Conservation (phyloP, 2,797 vertebrate species). For the Lagorchestes hirsutus region DNA sequence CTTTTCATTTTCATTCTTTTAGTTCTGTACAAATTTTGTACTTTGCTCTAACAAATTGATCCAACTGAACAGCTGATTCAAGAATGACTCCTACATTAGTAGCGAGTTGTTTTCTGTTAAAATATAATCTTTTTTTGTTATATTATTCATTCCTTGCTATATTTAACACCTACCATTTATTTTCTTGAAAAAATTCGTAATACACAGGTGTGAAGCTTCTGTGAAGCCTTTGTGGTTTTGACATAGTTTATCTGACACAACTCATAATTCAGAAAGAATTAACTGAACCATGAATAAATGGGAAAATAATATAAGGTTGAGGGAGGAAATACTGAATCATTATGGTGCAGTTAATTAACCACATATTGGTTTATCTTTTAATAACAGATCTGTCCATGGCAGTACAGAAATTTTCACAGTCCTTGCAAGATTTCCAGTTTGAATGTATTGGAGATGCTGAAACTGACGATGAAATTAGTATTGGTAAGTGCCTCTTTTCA, state of each 20-base stretch:
- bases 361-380: slow-evolving; percentile 54
- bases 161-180: not conserved
- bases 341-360: not conserved
- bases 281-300: not conserved
- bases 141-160: not conserved
- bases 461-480: slow-evolving; percentile 98
- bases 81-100: not conserved
- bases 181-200: not conserved
- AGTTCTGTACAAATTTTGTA: not conserved
- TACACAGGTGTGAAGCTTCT: not conserved
- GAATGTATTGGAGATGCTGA: slow-evolving; percentile 98
- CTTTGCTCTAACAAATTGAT: not conserved
- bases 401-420: slow-evolving; percentile 97
- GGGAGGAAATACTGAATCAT: slow-evolving; percentile 5
- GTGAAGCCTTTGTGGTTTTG: not conserved
- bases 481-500: slow-evolving; percentile 88
- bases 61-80: not conserved
- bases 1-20: not conserved
- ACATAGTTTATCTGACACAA: not conserved
- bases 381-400: slow-evolving; percentile 95
- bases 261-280: not conserved
- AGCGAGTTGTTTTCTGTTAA: not conserved
- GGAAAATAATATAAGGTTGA: not conserved
- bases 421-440: slow-evolving; percentile 98
- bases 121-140: not conserved